Base-by-base conservation (phyloP, 2,888 invertebrate genomes). In the Stramonita haemastoma region DNA sequence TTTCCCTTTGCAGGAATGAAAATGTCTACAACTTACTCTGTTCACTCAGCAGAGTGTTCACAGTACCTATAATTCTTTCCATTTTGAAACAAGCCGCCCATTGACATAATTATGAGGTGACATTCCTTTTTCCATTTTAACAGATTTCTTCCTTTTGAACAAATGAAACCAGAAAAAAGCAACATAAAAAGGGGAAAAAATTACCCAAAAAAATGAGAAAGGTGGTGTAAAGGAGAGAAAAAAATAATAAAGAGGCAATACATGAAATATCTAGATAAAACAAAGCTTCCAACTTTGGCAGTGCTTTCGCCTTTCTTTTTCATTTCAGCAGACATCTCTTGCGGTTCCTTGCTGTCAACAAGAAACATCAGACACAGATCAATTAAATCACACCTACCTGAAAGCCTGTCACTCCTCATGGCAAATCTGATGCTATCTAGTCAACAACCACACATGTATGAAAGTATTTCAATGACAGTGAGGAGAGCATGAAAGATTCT, bases 201-300 rank as follows among this genome's bases (percentile, higher is more conserved):
- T 4, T 66, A 66, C 17, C 60, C 60, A 60, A 60, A 26, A 66
- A 66, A 26, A 66, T 17, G 26, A 60, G 60, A 66, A 66, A 22
- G 66, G 66, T 46, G 6, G 36, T 17, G 11, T 83, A 29, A 83
- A 57, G 15, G 17, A 57, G 4, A 84, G 29, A 84, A 36, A 46
- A 56, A n/a, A 56, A 5, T 6, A 34, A 22, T 19, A 83, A 83
- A 46, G 19, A 84, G n/a, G 83, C n/a, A 56, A n/a, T 46, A n/a
- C 22, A 77, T 29, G 77, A 29, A 15, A 77, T 77, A 77, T 29
- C 5, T 29, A 77, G 29, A 29, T 17, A 81, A 36, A 81, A 36
- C 19, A 81, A 85, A 17, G 85, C n/a, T 29, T 86, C 86, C 29
- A 86, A 86, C 86, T 86, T 86, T 86, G 86, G 86, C 86, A 19